Conservation (phyloP, 1,140 invertebrate species). For the Drosophila suzukii region DNA sequence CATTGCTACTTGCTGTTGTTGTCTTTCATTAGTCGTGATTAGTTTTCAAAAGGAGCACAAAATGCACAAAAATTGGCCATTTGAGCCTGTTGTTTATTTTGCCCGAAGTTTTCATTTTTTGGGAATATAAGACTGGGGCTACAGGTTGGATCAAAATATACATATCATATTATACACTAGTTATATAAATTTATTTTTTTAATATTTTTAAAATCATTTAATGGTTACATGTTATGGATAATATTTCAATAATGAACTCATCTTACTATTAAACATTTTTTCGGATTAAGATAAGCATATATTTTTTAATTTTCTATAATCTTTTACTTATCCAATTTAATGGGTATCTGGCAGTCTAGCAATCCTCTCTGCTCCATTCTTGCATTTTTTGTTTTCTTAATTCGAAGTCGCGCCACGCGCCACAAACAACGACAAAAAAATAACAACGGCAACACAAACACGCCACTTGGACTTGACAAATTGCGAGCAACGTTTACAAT, state of each 20-base stretch:
- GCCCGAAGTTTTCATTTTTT: neutral
- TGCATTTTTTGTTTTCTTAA: slow-evolving; percentile 38
- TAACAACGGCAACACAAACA: slow-evolving; percentile 50
- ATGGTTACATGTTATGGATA: too few species aligned
- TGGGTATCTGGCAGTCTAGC: slow-evolving; percentile 3
- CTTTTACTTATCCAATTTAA: neutral
- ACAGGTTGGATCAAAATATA: too few species aligned
- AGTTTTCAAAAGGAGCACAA: slow-evolving; percentile 66
- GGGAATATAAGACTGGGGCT: neutral
- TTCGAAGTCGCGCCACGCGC: slow-evolving; percentile 59
- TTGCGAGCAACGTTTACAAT: slow-evolving; percentile 73
- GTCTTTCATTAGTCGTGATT: slow-evolving; percentile 78
- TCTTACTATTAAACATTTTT: too few species aligned
- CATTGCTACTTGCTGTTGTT: slow-evolving; percentile 45
- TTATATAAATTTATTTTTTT: too few species aligned
- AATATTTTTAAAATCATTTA: too few species aligned
- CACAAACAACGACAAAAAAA: slow-evolving; percentile 27
- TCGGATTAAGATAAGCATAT: too few species aligned
- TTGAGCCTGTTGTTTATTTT: slow-evolving; percentile 48
- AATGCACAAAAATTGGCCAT: slow-evolving; percentile 59
- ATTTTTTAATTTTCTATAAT: too few species aligned
- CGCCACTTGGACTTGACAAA: slow-evolving; percentile 76
- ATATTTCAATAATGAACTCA: too few species aligned
- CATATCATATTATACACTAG: too few species aligned
- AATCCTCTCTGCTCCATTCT: slow-evolving; percentile 3